Evolutionary conservation across 2,888 invertebrate species (phyloP), one percentile per base, ranked within the genome.

Genomic region (Catocala fraxini): DNA sequence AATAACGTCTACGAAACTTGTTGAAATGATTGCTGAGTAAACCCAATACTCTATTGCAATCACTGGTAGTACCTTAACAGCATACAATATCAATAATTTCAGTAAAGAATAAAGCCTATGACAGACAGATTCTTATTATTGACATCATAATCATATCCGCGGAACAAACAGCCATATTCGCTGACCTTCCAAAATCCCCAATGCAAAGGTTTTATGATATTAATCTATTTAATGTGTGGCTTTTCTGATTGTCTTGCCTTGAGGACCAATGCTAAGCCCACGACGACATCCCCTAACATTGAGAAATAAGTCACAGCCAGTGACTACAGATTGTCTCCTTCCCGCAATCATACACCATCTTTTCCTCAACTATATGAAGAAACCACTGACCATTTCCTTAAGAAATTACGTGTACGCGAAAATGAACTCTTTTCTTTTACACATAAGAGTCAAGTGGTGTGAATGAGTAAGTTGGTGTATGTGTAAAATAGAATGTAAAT

Each of bases 401-500:
- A 33, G 5, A 43, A 11, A 41, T 43, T 2, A 6, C 46, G 15
- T 9, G 33, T 51, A 51, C 7, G 33, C 53, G n/a, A 70, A 65
- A 52, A 34, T 41, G 34, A 15, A 56, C 57, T 58, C 45, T 75
- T 63, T 25, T n/a, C 3, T 0, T 10, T 0, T 25, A 1, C 0
- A 0, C 0, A 51, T 65, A 63, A 63, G 51, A 58, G 13, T 67
- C 0, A 47, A 25, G 5, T 5, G 2, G n/a, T 42, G 6, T 45
- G 59, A 10, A 48, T 58, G 12, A 48, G 13, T 55, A 51, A 57
- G 60, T 59, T 55, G 39, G 64, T 63, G 9, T 60, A 47, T 34
- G 45, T 52, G 51, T 41, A 34, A 34, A 72, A 70, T 78, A 81
- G 77, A 79, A 79, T 71, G 75, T 77, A 70, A 73, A 68, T 65